Evolutionary conservation across 2,797 vertebrate species (phyloP), one percentile per base, ranked within the genome.

Genomic region (Scolopax bukidnonensis): DNA sequence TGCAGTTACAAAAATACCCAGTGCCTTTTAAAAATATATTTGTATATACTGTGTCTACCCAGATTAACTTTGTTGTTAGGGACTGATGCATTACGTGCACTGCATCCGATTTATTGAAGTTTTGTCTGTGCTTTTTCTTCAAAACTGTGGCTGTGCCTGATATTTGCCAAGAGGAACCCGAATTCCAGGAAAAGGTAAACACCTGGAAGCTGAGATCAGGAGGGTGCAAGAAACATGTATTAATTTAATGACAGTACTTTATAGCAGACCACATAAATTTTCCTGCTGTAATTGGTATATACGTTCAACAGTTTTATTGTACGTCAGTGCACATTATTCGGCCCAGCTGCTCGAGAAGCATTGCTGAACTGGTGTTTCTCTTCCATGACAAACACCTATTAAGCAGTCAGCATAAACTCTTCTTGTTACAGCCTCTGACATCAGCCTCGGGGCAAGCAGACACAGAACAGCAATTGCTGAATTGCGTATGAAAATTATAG

Each of bases 401-500:
- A 98, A 97, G 97, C 93, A 95, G 97, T 94, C 95, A 96, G 97
- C 97, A 97, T 96, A 95, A 96, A 97, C 89, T 89, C 95, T 94
- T 90, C 97, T 97, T 96, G 95, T 97, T 94, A 95, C 97, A 96
- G 93, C 93, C 95, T 95, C 96, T 97, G 98, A 97, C 97, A 96
- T 97, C 97, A 96, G 96, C 98, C 97, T 75, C 89, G 56, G 97
- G 97, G 98, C 97, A 97, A 95, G 95, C 84, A 75, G 97, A 98
- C 97, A 98, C 95, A 96, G 97, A 97, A 91, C 90, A 92, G 97
- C 95, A 87, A 97, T 83, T 95, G 97, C 98, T 93, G 97, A 97
- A 95, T 87, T 64, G 97, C 78, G 32, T 98, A 98, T 97, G 98
- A 98, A 98, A 98, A 98, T 98, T 91, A 98, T 97, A 95, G 95